Percentiles rank a stretch among this genome's conserved stretches.
Conservation (phyloP, 1,140 invertebrate genomes). For the Lerema accius region DNA sequence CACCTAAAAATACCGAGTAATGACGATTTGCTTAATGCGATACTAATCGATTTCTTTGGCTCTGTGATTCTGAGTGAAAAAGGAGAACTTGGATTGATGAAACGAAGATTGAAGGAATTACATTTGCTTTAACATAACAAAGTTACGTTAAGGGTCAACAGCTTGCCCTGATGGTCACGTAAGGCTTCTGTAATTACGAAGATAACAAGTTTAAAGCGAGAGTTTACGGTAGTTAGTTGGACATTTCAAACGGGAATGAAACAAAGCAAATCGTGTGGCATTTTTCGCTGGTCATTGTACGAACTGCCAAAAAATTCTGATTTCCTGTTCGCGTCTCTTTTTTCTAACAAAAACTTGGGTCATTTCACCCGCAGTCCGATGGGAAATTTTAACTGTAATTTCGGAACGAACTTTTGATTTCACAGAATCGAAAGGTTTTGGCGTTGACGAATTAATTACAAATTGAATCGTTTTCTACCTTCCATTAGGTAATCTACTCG, state of each 20-base stretch:
- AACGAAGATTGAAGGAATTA: too few relatives aligned
- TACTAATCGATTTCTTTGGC: too few relatives aligned
- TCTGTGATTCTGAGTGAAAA: too few relatives aligned
- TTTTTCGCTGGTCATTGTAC: background rate
- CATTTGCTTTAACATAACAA: background rate
- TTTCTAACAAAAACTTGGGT: background rate
- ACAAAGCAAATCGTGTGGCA: background rate
- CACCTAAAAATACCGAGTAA: too few relatives aligned
- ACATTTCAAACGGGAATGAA: conserved; percentile 3
- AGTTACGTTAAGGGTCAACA: background rate
- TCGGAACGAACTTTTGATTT: background rate
- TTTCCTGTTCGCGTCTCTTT: background rate
- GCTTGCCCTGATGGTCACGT: conserved; percentile 1
- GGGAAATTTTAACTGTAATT: background rate
- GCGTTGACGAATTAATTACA: background rate
- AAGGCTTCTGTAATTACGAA: conserved; percentile 4
- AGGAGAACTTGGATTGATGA: too few relatives aligned
- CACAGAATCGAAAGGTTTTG: background rate
- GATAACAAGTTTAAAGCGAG: background rate
- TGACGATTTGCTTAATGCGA: too few relatives aligned
- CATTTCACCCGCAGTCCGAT: background rate
- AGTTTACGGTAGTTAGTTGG: background rate
- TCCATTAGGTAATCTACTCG: too few relatives aligned
- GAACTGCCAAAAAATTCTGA: background rate
- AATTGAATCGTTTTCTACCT: background rate